Base-by-base conservation (phyloP, 2,888 invertebrate genomes). In the Pyralis farinalis region DNA sequence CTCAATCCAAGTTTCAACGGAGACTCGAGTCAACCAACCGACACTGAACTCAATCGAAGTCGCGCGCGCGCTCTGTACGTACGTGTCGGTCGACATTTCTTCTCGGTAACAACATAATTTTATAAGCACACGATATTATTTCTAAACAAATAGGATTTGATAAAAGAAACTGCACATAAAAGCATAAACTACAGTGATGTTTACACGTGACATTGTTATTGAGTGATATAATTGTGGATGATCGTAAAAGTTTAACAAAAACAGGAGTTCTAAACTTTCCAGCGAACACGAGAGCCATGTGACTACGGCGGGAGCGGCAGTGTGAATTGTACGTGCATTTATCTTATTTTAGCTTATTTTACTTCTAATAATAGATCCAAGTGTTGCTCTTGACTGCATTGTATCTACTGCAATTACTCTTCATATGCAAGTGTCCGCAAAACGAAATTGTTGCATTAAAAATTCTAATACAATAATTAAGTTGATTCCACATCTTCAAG, bases 271-370 rank as follows among this genome's bases (percentile, higher is more conserved):
- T 67, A 64, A 71, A 79, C 78, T 81, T 78, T 80, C 71, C 67
- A 74, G 67, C 63, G 72, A 70, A 71, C 62, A 63, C 72, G 58
- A 80, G 58, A 80, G 80, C 84, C 85, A 87, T 87, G 87, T 87
- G 86, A 87, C 74, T 76, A 60, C 63, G 51, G 46, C 51, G 68
- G 67, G 68, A 58, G 57, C 58, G 58, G 64, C n/a, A 76, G 65
- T 73, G 79, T 77, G 73, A 75, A 68, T 74, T 74, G 85, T 86
- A 82, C 63, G 85, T 83, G 61, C 53, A 66, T 71, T 71, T 70
- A 53, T 70, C 63, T 77, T 69, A 71, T 68, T 76, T 76, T 66
- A 63, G 69, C 63, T 71, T 70, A 71, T 74, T 70, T 62, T 71
- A 68, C 51, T 66, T 59, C 65, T 71, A 72, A 62, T 65, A 66